Percentiles rank a stretch among this genome's conserved stretches.
Conservation (phyloP, 2,797 vertebrate genomes). For the Crenichthys baileyi region DNA sequence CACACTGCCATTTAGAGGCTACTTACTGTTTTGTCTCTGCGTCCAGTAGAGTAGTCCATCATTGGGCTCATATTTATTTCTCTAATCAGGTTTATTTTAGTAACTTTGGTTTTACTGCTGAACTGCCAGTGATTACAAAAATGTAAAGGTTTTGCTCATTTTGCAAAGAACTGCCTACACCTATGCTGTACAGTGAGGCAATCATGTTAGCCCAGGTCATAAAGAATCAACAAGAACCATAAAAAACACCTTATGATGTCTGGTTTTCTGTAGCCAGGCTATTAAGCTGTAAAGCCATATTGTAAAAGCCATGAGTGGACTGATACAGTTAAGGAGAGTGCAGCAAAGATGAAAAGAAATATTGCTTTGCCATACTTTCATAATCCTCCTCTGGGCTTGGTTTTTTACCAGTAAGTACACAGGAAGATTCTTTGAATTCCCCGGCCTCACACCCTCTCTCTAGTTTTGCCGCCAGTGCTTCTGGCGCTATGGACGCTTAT, state of each 20-base stretch:
- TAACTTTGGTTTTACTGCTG: too few species aligned
- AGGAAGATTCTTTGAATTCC: slow-evolving; percentile 76
- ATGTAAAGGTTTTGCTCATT: slow-evolving; percentile 7
- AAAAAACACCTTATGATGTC: slow-evolving; percentile 75
- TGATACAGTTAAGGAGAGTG: slow-evolving; percentile 60
- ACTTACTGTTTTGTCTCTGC: neutral
- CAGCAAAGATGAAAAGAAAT: slow-evolving; percentile 66
- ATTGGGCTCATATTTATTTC: neutral
- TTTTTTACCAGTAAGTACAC: slow-evolving; percentile 58
- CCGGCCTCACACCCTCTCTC: slow-evolving; percentile 58
- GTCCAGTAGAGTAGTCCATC: neutral
- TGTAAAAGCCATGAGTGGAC: slow-evolving; percentile 71
- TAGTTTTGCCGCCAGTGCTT: slow-evolving; percentile 57
- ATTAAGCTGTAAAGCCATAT: slow-evolving; percentile 77
- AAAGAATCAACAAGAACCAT: slow-evolving; percentile 63
- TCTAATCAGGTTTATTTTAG: neutral
- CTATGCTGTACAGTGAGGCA: slow-evolving; percentile 53
- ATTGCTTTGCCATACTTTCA: slow-evolving; percentile 56
- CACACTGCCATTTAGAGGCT: slow-evolving; percentile 2
- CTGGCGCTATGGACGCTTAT: slow-evolving; percentile 36
- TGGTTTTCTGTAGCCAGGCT: slow-evolving; percentile 66
- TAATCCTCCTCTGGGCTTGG: slow-evolving; percentile 64
- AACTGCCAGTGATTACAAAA: neutral
- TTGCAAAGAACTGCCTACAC: slow-evolving; percentile 18
- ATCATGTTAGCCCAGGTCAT: slow-evolving; percentile 64